These are phyloP conservation scores for Spodoptera exigua DNA, from an alignment of 2,888 invertebrate species.

Conservation along the genomic window DNA sequence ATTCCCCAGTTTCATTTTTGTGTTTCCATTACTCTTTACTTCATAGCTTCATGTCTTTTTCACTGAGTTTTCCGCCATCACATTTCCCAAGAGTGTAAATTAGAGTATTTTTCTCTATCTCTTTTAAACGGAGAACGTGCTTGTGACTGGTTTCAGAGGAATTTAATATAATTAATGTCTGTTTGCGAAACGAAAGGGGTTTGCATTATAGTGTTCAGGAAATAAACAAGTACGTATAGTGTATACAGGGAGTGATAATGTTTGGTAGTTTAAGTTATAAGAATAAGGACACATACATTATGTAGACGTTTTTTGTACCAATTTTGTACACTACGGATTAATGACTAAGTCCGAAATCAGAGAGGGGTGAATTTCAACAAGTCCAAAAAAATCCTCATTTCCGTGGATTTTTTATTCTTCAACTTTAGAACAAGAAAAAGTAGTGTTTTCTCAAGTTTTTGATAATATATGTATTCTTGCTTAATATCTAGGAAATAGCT, in stretches of 20 bases:
- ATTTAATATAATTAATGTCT: conserved; percentile 20
- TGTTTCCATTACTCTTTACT: conserved; percentile 9
- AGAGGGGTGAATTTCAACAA: too few species aligned
- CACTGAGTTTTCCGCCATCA: conserved; percentile 4
- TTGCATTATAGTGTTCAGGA: conserved; percentile 1
- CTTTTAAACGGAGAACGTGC: conserved; percentile 30
- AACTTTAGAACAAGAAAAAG: too few species aligned
- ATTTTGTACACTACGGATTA: too few species aligned
- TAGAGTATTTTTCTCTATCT: conserved; percentile 5
- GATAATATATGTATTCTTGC: too few species aligned
- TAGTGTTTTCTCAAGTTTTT: too few species aligned
- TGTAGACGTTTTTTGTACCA: too few species aligned
- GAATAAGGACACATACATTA: too few species aligned
- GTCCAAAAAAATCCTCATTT: too few species aligned
- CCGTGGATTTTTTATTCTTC: too few species aligned
- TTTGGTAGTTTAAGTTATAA: too few species aligned
- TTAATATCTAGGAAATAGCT: too few species aligned
- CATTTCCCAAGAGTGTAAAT: conserved; percentile 13
- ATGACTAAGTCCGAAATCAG: too few species aligned
- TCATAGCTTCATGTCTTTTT: conserved; percentile 15
- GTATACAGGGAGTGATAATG: neutral
- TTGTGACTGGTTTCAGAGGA: conserved; percentile 9
- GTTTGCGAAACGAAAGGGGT: conserved; percentile 4
- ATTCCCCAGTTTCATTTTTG: conserved; percentile 12
- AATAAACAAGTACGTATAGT: conserved; percentile 8